Percentiles rank a stretch among this genome's conserved stretches.
These are phyloP conservation scores for Holothuria scabra DNA, from an alignment of 53 echinoderm and acorn worm species.

Conservation along the genomic window DNA sequence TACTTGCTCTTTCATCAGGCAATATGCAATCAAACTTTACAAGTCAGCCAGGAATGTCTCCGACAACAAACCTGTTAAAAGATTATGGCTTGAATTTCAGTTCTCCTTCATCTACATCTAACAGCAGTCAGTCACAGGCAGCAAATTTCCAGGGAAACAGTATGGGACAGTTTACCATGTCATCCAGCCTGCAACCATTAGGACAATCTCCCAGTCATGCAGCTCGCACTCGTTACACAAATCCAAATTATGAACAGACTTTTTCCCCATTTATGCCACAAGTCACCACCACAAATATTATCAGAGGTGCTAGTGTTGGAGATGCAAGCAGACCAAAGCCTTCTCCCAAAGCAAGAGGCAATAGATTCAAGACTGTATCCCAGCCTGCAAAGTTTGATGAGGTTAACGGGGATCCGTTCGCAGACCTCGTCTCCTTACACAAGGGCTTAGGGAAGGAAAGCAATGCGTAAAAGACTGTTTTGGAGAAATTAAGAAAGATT, in stretches of 20 bases:
- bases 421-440: conserved; percentile 79
- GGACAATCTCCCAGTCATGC: neutral
- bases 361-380: conserved; percentile 40
- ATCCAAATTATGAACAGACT: conserved; percentile 39
- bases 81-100: conserved; percentile 31
- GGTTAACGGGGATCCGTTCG: conserved; percentile 74
- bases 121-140: neutral
- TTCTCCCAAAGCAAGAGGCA: neutral
- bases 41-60: neutral
- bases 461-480: no score
- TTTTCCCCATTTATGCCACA: conserved; percentile 22
- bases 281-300: neutral
- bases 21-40: conserved; percentile 16
- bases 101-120: neutral
- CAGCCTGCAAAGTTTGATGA: conserved; percentile 38
- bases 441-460: conserved; percentile 7
- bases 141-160: neutral
- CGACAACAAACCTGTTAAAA: conserved; percentile 1
- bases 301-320: no score
- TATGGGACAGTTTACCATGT: neutral
- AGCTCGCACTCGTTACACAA: neutral
- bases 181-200: neutral
- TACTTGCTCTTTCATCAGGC: neutral
- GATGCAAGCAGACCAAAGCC: no score
- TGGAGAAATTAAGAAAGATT: no score